Evolutionary conservation across 2,113 vertebrate species (phyloP).

Genomic region (Psophia crepitans): DNA sequence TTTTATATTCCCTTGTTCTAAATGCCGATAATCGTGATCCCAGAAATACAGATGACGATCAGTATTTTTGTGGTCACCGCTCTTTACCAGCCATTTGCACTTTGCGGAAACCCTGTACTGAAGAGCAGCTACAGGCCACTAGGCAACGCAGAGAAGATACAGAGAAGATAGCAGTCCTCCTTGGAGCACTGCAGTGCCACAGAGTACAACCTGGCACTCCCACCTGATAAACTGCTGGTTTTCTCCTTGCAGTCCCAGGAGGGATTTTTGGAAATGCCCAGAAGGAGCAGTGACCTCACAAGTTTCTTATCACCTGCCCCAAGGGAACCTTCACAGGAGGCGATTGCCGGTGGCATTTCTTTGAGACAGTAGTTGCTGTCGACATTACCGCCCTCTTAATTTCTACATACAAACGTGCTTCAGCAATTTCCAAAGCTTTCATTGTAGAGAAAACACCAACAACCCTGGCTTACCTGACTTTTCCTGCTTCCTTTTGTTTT

Average conservation of each 20-base stretch:
- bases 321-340: not conserved
- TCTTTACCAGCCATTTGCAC: not conserved
- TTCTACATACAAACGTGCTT: not conserved
- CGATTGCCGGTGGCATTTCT: not conserved
- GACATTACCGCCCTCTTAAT: not conserved
- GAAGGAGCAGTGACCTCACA: not conserved
- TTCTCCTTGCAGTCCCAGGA: not conserved
- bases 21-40: not conserved
- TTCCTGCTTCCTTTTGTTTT: not conserved
- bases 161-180: not conserved
- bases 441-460: not conserved
- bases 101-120: accelerated
- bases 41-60: not conserved
- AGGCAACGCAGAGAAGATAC: not conserved
- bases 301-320: not conserved
- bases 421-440: not conserved
- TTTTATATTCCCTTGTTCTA: not conserved
- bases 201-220: not conserved
- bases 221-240: not conserved
- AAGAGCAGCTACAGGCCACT: not conserved
- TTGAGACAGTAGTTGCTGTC: not conserved
- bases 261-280: not conserved
- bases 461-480: not conserved
- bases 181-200: not conserved
- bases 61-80: not conserved